Evolutionary conservation across 2,113 vertebrate genomes (phyloP).

Genomic region (Zootoca vivipara): DNA sequence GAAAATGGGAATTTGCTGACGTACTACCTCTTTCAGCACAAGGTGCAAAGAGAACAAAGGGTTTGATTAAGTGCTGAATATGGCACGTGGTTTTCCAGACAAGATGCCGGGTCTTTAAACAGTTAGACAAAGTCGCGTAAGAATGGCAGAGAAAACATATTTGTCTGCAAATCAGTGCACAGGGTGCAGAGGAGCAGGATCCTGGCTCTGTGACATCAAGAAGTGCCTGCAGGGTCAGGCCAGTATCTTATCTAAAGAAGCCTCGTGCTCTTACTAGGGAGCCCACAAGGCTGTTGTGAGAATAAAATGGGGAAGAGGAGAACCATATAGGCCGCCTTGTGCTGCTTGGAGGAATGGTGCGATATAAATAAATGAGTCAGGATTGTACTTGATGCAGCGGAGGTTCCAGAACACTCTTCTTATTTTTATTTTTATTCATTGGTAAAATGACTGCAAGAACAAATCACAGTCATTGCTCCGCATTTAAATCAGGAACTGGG

Average conservation of each 20-base stretch:
- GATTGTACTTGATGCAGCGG: too few species aligned
- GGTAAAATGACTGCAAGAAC: neutral
- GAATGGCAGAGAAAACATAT: neutral
- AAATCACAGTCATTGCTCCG: neutral
- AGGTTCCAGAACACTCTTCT: too few species aligned
- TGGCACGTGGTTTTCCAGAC: neutral
- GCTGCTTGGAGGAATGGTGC: too few species aligned
- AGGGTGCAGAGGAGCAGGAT: neutral
- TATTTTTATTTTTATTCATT: neutral
- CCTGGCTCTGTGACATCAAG: neutral
- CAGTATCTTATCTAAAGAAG: too few species aligned
- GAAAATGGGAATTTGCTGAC: neutral
- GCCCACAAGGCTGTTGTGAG: too few species aligned
- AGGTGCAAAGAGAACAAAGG: conserved; percentile 1
- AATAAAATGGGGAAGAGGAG: too few species aligned
- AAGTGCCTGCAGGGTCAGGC: too few species aligned
- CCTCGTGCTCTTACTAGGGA: too few species aligned
- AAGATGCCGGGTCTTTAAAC: neutral
- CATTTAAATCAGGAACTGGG: neutral
- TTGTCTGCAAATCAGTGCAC: neutral
- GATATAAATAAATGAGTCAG: too few species aligned
- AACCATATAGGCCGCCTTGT: too few species aligned
- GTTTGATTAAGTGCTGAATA: accelerated
- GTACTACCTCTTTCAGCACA: neutral
- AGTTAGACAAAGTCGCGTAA: neutral